A percentile compares a stretch with the other conserved stretches of the same genome.
These are phyloP conservation scores for Sanderia malayensis DNA, from an alignment of 30 jellyfish, hydroid and myxozoan genomes.

Conservation along the genomic window DNA sequence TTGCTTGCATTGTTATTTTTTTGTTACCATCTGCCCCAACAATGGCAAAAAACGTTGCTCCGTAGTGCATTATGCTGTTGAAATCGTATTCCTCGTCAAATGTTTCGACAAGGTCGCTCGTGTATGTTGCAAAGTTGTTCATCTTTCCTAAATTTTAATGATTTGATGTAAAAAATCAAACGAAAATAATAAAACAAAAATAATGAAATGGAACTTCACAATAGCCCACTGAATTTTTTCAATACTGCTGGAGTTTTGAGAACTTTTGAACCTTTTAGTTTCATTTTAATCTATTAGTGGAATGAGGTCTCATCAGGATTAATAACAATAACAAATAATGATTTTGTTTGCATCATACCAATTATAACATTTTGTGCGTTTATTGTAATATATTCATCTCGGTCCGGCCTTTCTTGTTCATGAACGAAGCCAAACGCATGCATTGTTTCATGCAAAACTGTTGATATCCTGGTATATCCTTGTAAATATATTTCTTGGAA, in stretches of 20 bases:
- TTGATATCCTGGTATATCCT: background rate
- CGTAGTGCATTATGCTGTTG: background rate
- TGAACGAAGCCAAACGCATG: slow-evolving; percentile 34
- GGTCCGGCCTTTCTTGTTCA: slow-evolving; percentile 22
- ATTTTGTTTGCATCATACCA: background rate
- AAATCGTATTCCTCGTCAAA: background rate
- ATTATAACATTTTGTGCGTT: background rate
- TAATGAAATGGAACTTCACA: no score
- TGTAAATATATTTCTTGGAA: background rate
- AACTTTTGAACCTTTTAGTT: no score
- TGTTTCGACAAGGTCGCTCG: background rate
- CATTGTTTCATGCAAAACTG: slow-evolving; percentile 20
- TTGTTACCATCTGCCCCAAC: background rate
- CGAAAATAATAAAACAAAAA: no score
- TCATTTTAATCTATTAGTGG: no score
- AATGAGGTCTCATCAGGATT: no score
- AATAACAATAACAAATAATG: background rate
- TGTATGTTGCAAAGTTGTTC: background rate
- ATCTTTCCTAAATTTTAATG: background rate
- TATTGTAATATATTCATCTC: slow-evolving; percentile 27
- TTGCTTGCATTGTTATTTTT: background rate
- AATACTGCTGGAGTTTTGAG: no score
- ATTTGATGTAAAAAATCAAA: no score
- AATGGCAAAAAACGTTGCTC: background rate
- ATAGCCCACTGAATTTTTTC: no score